phyloP scores from a whole-genome alignment of 2,888 invertebrate genomes.

The Nyleta sp. region DNA sequence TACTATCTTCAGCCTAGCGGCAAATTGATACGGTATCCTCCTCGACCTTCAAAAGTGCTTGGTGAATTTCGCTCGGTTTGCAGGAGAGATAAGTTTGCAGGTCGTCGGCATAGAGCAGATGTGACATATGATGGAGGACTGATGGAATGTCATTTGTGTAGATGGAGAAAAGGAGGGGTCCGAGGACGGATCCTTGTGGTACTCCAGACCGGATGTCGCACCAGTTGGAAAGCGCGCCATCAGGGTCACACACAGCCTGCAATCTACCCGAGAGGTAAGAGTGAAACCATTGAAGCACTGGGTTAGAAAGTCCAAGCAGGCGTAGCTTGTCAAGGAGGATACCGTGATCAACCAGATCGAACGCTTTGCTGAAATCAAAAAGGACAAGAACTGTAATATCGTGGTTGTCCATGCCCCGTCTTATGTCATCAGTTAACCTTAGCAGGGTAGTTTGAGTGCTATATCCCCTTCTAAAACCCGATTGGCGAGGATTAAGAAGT shows the following conservation, averaged over 20 bases:
- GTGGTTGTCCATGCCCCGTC: background rate
- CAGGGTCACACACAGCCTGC: background rate
- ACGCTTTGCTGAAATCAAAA: background rate
- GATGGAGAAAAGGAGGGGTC: background rate
- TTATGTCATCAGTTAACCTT: background rate
- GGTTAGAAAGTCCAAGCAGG: background rate
- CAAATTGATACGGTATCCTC: background rate
- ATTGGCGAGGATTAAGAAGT: background rate
- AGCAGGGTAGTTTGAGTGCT: background rate
- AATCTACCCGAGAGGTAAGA: background rate
- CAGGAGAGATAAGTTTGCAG: background rate
- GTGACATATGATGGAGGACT: background rate
- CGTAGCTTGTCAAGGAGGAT: background rate
- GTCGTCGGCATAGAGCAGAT: background rate
- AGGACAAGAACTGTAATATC: background rate
- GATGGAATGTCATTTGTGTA: background rate
- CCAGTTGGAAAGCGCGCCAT: background rate
- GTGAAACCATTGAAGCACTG: background rate
- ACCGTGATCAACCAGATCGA: background rate
- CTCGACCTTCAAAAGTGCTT: background rate
- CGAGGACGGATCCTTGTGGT: background rate
- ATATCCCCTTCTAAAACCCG: background rate
- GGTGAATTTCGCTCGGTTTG: background rate
- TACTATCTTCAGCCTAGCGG: background rate
- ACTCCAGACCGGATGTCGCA: background rate